Conservation (phyloP, 2,797 vertebrate genomes). For the Xerus rutilus region DNA sequence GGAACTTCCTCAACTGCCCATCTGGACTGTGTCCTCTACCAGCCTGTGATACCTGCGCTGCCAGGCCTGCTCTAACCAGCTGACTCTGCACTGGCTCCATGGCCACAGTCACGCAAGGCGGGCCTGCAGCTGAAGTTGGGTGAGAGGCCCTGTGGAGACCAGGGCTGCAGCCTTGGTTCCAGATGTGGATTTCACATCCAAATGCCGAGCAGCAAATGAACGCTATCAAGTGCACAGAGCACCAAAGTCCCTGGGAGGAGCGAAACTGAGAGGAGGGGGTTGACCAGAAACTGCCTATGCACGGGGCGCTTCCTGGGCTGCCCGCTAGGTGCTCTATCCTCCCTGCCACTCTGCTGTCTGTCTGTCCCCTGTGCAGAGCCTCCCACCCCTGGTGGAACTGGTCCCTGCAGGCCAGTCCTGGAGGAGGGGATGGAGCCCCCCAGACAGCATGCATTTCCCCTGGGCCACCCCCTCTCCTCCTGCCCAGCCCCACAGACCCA, state of each 20-base stretch:
- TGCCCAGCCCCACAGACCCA: conserved; percentile 31
- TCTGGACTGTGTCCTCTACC: rapidly evolving
- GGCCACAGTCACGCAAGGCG: rapidly evolving
- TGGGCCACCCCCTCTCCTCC: conserved; percentile 45
- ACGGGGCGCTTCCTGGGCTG: rapidly evolving
- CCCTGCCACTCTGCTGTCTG: not conserved
- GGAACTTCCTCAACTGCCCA: not conserved
- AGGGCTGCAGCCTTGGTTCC: not conserved
- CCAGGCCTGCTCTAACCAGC: too few relatives aligned
- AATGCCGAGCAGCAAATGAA: not conserved
- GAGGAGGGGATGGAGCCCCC: not conserved
- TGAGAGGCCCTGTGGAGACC: not conserved
- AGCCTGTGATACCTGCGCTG: rapidly evolving
- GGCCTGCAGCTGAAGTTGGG: rapidly evolving
- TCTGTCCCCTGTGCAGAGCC: rapidly evolving
- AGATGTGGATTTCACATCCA: not conserved
- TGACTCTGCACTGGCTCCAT: not conserved
- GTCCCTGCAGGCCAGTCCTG: not conserved
- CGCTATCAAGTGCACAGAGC: not conserved
- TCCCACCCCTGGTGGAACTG: rapidly evolving
- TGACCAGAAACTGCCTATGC: not conserved
- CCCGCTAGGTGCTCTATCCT: not conserved
- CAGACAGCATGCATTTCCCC: conserved; percentile 82
- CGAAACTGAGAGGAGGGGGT: not conserved
- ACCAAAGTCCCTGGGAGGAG: not conserved